Conservation (phyloP, 2,797 vertebrate species). For the Syngnathus acus region DNA sequence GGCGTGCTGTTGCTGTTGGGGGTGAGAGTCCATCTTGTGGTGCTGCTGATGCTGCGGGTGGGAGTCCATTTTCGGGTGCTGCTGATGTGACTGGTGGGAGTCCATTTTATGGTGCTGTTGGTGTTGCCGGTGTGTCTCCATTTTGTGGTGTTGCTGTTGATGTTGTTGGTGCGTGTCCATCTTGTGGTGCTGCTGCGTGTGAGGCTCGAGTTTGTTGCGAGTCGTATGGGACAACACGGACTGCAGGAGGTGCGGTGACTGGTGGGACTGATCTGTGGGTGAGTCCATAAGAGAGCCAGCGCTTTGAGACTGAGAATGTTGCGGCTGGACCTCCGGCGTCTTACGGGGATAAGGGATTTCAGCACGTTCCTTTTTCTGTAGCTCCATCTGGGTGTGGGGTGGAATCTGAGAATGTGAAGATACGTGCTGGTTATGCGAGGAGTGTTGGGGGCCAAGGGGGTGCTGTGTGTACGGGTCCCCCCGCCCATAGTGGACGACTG, state of each 20-base stretch:
- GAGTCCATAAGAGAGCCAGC: conserved; percentile 75
- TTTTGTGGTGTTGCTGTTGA: conserved; percentile 54
- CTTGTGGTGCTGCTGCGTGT: conserved; percentile 61
- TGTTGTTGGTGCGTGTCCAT: conserved; percentile 56
- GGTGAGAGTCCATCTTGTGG: conserved; percentile 51
- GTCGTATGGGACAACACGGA: conserved; percentile 85
- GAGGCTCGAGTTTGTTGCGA: conserved; percentile 65
- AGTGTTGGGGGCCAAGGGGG: conserved; percentile 66
- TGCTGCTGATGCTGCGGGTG: conserved; percentile 58
- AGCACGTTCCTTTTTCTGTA: conserved; percentile 81
- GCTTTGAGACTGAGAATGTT: conserved; percentile 71
- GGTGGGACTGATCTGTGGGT: conserved; percentile 72
- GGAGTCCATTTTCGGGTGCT: conserved; percentile 64
- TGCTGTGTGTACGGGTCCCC: conserved; percentile 72
- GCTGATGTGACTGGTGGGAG: conserved; percentile 49
- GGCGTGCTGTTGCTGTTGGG: conserved; percentile 67
- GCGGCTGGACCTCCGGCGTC: conserved; percentile 69
- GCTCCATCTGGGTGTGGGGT: conserved; percentile 74
- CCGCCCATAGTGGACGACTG: conserved; percentile 81
- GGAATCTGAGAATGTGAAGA: conserved; percentile 68
- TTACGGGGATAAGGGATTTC: conserved; percentile 75
- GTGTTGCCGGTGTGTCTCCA: conserved; percentile 60
- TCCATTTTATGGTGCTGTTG: conserved; percentile 61
- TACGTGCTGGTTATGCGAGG: conserved; percentile 72
- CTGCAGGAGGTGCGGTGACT: conserved; percentile 72